Base-by-base conservation (phyloP, 2,888 invertebrate genomes). In the Laothoe populi region DNA sequence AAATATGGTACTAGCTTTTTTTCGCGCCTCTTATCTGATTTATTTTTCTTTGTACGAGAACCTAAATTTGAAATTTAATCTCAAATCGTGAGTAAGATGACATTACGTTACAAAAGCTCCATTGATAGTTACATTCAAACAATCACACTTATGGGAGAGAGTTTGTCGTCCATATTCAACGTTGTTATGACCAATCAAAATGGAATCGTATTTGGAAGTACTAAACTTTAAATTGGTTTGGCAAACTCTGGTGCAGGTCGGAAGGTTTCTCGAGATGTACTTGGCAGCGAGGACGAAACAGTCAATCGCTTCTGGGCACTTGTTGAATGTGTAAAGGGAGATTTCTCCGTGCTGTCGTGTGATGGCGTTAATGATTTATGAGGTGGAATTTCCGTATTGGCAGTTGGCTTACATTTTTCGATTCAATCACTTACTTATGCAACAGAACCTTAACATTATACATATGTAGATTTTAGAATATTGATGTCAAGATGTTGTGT, bases 261-360 rank as follows among this genome's bases (percentile, higher is more conserved):
- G 60, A 64, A 61, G 67, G 65, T 78, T 78, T 79, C 77, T 79
- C 79, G 74, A 74, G 74, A 74, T 71, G 71, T 69, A 75, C 72
- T 77, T 77, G 74, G 70, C 74, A 67, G 64, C 62, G 70, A 71
- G 71, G 73, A 76, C 69, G 69, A 73, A 75, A 73, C 70, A 69
- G 69, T 74, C 70, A 71, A 70, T 72, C 69, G 73, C 72, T 76
- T 77, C 75, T 74, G 71, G 74, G 74, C 77, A 75, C 74, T 64
- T 66, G 65, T 69, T 75, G 86, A 83, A 87, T 87, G 70, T 75
- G 64, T 79, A 85, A 68, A 77, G 81, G 78, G 75, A 78, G 79
- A 78, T 77, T 77, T 82, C 79, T 78, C 75, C 65, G 65, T 67
- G 46, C 63, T 61, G 72, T 75, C 48, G 58, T 40, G 46, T 49